Percentiles rank a stretch among this genome's conserved stretches.
Evolutionary conservation across 1,140 invertebrate genomes (phyloP).

Genomic region (Drosophila erecta): DNA sequence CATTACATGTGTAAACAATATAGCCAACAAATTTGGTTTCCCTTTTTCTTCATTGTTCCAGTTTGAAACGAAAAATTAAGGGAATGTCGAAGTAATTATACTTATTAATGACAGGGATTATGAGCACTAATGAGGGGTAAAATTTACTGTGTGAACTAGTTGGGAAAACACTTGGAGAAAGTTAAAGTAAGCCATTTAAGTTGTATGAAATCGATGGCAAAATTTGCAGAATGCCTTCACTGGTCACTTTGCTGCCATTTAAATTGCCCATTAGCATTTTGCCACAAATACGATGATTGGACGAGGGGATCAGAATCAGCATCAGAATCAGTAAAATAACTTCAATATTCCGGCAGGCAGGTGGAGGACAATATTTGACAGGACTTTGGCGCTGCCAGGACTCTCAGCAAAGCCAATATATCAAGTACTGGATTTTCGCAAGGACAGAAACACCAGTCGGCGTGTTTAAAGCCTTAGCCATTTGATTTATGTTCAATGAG

Average conservation of each 20-base stretch:
- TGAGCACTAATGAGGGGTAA: conserved; percentile 16
- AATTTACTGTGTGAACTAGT: background rate
- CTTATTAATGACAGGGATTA: conserved; percentile 23
- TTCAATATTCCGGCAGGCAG: conserved; percentile 53
- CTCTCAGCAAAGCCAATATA: conserved; percentile 75
- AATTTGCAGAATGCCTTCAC: conserved; percentile 6
- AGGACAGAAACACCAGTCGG: conserved; percentile 32
- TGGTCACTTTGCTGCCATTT: conserved; percentile 30
- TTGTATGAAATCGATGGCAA: conserved; percentile 5
- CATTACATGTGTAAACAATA: conserved; percentile 73
- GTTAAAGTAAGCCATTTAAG: background rate
- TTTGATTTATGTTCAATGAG: conserved; percentile 76
- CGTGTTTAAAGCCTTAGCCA: conserved; percentile 67
- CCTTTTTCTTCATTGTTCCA: background rate
- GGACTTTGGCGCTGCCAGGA: conserved; percentile 37
- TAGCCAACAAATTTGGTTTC: conserved; percentile 48
- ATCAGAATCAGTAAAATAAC: conserved; percentile 48
- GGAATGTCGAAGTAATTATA: conserved; percentile 27
- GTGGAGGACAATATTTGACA: conserved; percentile 64
- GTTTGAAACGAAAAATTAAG: conserved; percentile 15
- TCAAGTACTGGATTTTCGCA: conserved; percentile 77
- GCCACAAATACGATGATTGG: conserved; percentile 30
- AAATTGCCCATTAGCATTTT: conserved; percentile 51
- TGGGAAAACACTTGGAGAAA: background rate
- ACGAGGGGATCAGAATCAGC: conserved; percentile 8